Conservation (phyloP, 2,113 vertebrate species). For the Lagenorhynchus albirostris region DNA sequence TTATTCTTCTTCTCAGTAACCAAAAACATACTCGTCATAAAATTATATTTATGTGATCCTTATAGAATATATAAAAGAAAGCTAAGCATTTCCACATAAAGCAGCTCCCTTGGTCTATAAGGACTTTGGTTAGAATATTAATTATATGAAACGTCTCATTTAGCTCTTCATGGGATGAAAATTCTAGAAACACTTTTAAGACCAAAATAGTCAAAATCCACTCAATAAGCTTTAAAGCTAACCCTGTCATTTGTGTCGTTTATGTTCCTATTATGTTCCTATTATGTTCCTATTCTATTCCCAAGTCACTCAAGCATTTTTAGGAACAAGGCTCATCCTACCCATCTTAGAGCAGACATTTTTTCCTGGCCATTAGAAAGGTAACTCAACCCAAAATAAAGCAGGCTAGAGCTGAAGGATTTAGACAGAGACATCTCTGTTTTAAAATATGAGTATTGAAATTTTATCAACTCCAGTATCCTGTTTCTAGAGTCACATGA, state of each 20-base stretch:
- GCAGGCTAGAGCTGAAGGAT: not conserved
- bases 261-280: too few relatives aligned
- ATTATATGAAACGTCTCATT: not conserved
- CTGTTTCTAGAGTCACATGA: not conserved
- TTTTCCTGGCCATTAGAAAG: not conserved
- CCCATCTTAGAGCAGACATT: not conserved
- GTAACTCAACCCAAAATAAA: not conserved
- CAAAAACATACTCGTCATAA: not conserved
- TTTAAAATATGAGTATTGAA: conserved; percentile 1
- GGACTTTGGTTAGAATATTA: not conserved
- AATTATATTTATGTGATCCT: not conserved
- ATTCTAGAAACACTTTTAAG: not conserved
- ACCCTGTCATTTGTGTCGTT: not conserved
- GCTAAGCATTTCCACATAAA: not conserved
- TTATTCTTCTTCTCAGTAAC: not conserved
- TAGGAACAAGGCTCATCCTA: not conserved
- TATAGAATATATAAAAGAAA: not conserved
- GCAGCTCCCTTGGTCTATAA: not conserved
- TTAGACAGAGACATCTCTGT: not conserved
- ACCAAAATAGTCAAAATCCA: not conserved
- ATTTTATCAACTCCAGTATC: not conserved
- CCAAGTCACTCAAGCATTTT: not conserved
- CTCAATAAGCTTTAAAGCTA: not conserved
- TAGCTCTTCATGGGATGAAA: not conserved
- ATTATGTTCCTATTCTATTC: too few relatives aligned